Percentiles rank a stretch among this genome's conserved stretches.
These are phyloP conservation scores for Morpho helenor DNA, from an alignment of 2,888 invertebrate species.

Conservation along the genomic window DNA sequence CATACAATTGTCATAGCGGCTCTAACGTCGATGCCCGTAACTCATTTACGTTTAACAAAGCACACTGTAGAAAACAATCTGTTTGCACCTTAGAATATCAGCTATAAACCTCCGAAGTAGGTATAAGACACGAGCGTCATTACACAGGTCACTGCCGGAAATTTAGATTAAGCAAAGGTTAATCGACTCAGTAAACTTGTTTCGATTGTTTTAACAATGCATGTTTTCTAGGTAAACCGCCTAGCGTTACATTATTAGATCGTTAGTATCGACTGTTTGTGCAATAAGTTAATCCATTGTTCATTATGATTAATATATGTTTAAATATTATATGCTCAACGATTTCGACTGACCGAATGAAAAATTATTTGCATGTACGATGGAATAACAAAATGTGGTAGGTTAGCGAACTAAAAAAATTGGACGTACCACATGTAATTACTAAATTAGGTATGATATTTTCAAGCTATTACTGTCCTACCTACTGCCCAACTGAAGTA, in stretches of 20 bases:
- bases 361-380: conserved; percentile 44
- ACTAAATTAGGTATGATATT: neutral
- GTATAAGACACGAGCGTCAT: conserved; percentile 41
- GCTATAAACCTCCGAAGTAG: conserved; percentile 1
- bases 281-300: conserved; percentile 67
- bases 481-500: neutral
- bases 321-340: conserved; percentile 66
- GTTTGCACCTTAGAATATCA: neutral
- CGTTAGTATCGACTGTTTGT: conserved; percentile 62
- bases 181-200: conserved; percentile 23
- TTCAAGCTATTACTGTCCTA: neutral
- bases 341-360: conserved; percentile 77
- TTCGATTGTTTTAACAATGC: conserved; percentile 37
- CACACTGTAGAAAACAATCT: neutral
- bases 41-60: too few relatives aligned
- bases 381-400: conserved; percentile 24
- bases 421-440: neutral
- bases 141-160: conserved; percentile 61
- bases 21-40: too few relatives aligned
- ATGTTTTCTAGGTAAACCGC: conserved; percentile 35
- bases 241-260: conserved; percentile 34
- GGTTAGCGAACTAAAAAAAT: neutral
- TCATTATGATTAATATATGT: conserved; percentile 51
- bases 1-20: too few relatives aligned
- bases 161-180: conserved; percentile 51